These are phyloP conservation scores for Gambusia yucatana DNA, from an alignment of 2,797 vertebrate species.

Conservation along the genomic window DNA sequence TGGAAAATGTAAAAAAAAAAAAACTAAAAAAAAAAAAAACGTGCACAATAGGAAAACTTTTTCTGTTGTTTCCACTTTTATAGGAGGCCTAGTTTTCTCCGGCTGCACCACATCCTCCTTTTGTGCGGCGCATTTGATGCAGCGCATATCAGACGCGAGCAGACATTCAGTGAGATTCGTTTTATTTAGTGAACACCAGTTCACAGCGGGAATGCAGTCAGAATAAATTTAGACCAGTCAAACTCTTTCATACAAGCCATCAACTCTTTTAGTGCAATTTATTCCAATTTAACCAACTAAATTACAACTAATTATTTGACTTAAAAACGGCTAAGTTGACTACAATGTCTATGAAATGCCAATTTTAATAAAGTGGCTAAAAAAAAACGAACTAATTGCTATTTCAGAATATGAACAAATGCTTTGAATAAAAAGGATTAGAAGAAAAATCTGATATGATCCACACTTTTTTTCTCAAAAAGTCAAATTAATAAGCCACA, in stretches of 20 bases:
- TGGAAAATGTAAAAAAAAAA: background rate
- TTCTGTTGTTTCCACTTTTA: background rate
- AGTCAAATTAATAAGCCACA: too few relatives aligned
- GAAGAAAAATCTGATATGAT: too few relatives aligned
- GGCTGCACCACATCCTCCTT: background rate
- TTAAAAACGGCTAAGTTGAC: background rate
- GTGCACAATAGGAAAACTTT: background rate
- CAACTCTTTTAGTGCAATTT: background rate
- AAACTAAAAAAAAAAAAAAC: background rate
- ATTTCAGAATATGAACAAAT: too few relatives aligned
- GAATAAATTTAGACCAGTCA: background rate
- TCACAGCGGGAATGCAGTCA: background rate
- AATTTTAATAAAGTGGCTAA: background rate
- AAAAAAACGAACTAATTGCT: background rate
- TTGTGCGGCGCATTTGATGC: background rate
- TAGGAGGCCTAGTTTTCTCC: background rate
- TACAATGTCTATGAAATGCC: background rate
- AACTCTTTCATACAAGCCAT: background rate
- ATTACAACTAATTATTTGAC: background rate
- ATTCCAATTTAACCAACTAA: background rate
- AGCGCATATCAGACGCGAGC: background rate
- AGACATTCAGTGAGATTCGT: background rate
- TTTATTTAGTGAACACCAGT: background rate
- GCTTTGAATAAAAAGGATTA: too few relatives aligned
- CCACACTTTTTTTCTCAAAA: too few relatives aligned